Base-by-base conservation (phyloP, 2,113 vertebrate genomes). In the Melanostigma gelatinosum region DNA sequence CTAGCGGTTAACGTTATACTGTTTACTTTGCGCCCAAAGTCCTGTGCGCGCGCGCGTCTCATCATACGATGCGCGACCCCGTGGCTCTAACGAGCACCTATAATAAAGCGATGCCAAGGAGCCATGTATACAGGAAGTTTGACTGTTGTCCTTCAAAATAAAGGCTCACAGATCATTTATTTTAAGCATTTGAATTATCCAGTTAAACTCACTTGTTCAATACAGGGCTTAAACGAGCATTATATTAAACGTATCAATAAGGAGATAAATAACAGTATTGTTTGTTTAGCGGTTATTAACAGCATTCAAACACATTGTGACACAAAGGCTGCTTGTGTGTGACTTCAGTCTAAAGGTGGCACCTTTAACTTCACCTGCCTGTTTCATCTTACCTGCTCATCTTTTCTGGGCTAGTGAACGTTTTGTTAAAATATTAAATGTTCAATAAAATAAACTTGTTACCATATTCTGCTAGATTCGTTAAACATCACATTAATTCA, bases 71-170 rank as follows among this genome's bases (percentile, higher is more conserved):
- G 87, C 82, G 60, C 87, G 82, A 5, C 2, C 69, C 70, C 55
- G 54, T 18, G 46, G 42, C 46, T 72, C 65, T 34, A 86, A 64
- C 65, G 46, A 54, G 50, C 72, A 75, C 27, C 81, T 54, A 40
- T 40, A 0, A 16, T 75, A 22, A 81, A 82, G 40, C 1, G 4
- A 12, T 2, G 27, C 55, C 52, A n/a, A n/a, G n/a, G n/a, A n/a
- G n/a, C n/a, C n/a, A n/a, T n/a, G 52, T 2, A 63, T 50, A 65
- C 12, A 40, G 18, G 62, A 57, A 15, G 57, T 55, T 0, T 16
- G 20, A 67, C 4, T n/a, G 9, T 36, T 11, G 13, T 20, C 70
- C 24, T 83, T 83, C 82, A 88, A 78, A 86, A 69, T 86, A 84
- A 79, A 46, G 32, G n/a, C 24, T 16, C 38, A 29, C 4, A 20